A percentile compares a stretch with the other conserved stretches of the same genome.
Conservation (phyloP, 2,888 invertebrate genomes). For the Calameuta idolon region DNA sequence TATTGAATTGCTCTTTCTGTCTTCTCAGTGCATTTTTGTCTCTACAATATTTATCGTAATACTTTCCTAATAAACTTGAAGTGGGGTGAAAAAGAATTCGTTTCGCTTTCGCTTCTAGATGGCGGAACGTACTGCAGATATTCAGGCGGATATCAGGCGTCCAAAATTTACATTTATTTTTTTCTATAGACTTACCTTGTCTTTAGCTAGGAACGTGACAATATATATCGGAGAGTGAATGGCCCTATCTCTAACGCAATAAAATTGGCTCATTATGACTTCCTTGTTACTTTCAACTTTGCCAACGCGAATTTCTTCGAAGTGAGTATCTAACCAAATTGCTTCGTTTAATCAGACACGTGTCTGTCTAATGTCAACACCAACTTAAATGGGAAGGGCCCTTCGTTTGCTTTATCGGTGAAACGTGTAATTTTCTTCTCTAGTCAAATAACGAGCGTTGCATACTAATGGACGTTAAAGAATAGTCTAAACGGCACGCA, state of each 20-base stretch:
- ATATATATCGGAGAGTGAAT: not conserved
- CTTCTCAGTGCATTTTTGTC: too few species aligned
- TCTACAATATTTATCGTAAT: too few species aligned
- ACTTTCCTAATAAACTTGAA: too few species aligned
- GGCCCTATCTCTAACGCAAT: not conserved
- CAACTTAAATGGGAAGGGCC: not conserved
- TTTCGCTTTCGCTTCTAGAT: too few species aligned
- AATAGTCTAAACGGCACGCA: not conserved
- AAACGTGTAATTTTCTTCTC: not conserved
- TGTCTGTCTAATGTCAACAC: not conserved
- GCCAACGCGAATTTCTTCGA: not conserved
- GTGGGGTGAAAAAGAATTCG: too few species aligned
- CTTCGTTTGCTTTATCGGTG: not conserved
- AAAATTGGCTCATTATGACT: not conserved
- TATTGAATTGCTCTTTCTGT: too few species aligned
- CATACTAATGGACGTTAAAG: not conserved
- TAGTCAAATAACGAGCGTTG: not conserved
- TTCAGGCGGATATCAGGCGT: too few species aligned
- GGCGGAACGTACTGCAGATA: too few species aligned
- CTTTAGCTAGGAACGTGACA: too few species aligned
- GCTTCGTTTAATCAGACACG: conserved; percentile 3
- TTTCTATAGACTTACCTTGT: too few species aligned
- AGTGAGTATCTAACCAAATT: not conserved
- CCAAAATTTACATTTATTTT: too few species aligned
- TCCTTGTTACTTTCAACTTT: not conserved